Base-by-base conservation (phyloP, 1,140 invertebrate genomes). In the Calephelis nemesis region DNA sequence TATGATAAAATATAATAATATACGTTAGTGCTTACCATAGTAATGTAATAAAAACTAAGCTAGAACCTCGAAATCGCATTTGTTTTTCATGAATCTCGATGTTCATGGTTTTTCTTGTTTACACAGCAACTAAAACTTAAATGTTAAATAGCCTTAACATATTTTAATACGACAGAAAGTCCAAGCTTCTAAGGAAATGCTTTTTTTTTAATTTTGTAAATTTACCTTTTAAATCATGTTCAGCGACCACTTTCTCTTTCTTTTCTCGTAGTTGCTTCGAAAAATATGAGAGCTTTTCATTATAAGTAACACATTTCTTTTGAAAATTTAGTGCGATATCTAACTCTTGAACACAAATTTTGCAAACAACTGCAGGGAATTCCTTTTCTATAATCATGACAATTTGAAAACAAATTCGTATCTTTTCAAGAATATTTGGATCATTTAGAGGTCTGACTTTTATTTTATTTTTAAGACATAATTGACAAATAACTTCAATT, bases 361-460 rank as follows among this genome's bases (percentile, higher is more conserved):
- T 63, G 63, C 88, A 91, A 69, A 91, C 85, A 13, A 58, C 47
- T 60, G 68, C 71, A 12, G 84, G 84, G 19, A 82, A 79, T 65
- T 77, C 54, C 52, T 78, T 78, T 62, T 85, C 74, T 60, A 50
- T 58, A 13, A 63, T 63, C 58, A 91, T 47, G 66, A 65, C 71
- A 67, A 89, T 71, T 78, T 82, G 80, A 71, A 87, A 87, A 81
- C 88, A 91, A 45, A 67, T 6, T 65, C 74, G 74, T 58, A 89
- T 78, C 71, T 82, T 89, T 11, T 78, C 67, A 47, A 82, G 62
- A 73, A 86, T 76, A 13, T 74, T 60, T 40, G 30, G 11, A 1
- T 60, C 30, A n/a, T 39, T n/a, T 7, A 60, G 19, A n/a, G 11
- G 39, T 39, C 0, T 12, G 39, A 60, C 54, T 60, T n/a, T 60